phyloP scores from a whole-genome alignment of 2,888 invertebrate species.

The Linnaemya vulpina region DNA sequence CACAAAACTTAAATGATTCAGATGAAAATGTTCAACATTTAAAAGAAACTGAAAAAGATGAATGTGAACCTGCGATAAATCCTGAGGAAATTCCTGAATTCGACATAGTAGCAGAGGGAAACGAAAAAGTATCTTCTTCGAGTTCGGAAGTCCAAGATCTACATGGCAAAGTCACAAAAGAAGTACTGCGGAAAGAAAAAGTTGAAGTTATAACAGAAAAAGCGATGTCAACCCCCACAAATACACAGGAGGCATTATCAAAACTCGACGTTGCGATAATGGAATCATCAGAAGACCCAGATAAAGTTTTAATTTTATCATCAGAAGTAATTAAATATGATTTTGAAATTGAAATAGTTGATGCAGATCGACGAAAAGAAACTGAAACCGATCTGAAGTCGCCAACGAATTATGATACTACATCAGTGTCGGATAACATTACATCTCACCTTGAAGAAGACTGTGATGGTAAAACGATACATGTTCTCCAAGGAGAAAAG shows the following conservation, averaged over 20 bases:
- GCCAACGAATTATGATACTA: background rate
- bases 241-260: background rate
- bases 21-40: background rate
- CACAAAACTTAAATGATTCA: background rate
- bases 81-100: background rate
- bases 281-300: background rate
- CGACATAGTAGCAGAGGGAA: background rate
- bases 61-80: background rate
- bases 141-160: background rate
- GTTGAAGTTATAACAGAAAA: background rate
- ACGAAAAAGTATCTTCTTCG: background rate
- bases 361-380: slow-evolving; percentile 15
- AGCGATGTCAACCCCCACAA: background rate
- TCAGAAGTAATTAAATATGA: slow-evolving; percentile 50
- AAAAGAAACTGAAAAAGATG: background rate
- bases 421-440: background rate
- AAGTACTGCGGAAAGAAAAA: background rate
- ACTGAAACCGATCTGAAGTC: background rate
- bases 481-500: background rate
- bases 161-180: background rate
- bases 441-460: background rate
- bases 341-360: slow-evolving; percentile 54
- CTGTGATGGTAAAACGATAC: background rate
- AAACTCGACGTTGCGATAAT: background rate
- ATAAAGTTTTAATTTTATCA: background rate